Conservation (phyloP, 2,888 invertebrate species). For the Phasia obesa region DNA sequence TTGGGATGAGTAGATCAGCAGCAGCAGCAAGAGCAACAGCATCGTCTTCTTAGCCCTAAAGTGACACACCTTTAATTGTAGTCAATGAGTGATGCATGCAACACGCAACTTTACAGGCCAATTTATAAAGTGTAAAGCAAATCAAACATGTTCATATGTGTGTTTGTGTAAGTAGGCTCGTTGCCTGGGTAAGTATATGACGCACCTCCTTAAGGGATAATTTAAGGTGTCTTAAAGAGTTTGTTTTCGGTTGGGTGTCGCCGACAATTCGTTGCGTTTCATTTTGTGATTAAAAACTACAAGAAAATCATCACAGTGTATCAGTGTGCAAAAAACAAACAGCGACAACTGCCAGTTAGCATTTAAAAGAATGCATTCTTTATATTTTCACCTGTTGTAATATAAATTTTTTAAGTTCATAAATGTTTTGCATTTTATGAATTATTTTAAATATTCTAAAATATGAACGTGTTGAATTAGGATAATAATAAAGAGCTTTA, state of each 20-base stretch:
- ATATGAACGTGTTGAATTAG: too few relatives aligned
- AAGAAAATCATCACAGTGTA: conserved; percentile 47
- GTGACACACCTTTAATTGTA: conserved; percentile 68
- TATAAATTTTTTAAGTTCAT: too few relatives aligned
- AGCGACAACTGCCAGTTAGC: not conserved
- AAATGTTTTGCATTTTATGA: too few relatives aligned
- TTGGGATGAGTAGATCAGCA: conserved; percentile 51
- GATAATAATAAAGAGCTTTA: too few relatives aligned
- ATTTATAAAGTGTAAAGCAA: conserved; percentile 68
- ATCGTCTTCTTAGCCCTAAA: conserved; percentile 49
- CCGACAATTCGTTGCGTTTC: conserved; percentile 78
- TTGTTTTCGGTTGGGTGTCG: conserved; percentile 80
- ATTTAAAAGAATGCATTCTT: conserved; percentile 43
- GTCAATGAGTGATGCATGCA: conserved; percentile 68
- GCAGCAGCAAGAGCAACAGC: conserved; percentile 32
- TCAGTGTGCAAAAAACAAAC: conserved; percentile 40
- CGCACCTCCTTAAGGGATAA: conserved; percentile 71
- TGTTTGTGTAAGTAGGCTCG: conserved; percentile 21
- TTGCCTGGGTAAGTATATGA: conserved; percentile 54
- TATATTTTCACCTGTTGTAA: not conserved
- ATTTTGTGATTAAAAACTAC: conserved; percentile 72
- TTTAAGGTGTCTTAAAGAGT: conserved; percentile 74
- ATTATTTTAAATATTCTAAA: too few relatives aligned
- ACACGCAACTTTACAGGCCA: conserved; percentile 67
- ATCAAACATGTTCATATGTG: conserved; percentile 51